A percentile compares a stretch with the other conserved stretches of the same genome.
Conservation (phyloP, 1,140 invertebrate genomes). For the Armadillidium nasatum region DNA sequence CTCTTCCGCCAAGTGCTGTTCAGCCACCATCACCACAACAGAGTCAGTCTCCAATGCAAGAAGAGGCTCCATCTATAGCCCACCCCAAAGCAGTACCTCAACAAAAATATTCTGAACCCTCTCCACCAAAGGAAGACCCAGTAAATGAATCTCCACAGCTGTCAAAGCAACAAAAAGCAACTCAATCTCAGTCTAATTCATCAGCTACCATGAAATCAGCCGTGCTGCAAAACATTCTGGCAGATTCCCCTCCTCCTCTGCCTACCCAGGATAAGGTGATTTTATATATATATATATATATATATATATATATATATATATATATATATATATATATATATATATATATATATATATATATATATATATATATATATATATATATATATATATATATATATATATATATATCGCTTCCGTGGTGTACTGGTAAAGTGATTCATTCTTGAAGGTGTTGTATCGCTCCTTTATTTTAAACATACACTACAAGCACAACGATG, state of each 20-base stretch:
- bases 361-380: slow-evolving; percentile 9
- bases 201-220: background rate
- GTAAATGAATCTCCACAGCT: slow-evolving; percentile 8
- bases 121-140: background rate
- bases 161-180: background rate
- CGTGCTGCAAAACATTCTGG: background rate
- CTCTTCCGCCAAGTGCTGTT: slow-evolving; percentile 30
- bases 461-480: too few species aligned
- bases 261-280: background rate
- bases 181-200: too few species aligned
- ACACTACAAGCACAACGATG: too few species aligned
- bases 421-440: too few species aligned
- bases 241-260: background rate
- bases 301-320: slow-evolving; percentile 13
- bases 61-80: slow-evolving; percentile 32
- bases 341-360: too few species aligned
- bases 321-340: slow-evolving; percentile 10
- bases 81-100: slow-evolving; percentile 17
- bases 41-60: slow-evolving; percentile 44
- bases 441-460: too few species aligned
- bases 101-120: slow-evolving; percentile 14
- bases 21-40: slow-evolving; percentile 44
- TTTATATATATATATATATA: background rate
- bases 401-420: slow-evolving; percentile 12
- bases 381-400: slow-evolving; percentile 13